Conservation (phyloP, 2,113 vertebrate genomes). For the Lates calcarifer region DNA sequence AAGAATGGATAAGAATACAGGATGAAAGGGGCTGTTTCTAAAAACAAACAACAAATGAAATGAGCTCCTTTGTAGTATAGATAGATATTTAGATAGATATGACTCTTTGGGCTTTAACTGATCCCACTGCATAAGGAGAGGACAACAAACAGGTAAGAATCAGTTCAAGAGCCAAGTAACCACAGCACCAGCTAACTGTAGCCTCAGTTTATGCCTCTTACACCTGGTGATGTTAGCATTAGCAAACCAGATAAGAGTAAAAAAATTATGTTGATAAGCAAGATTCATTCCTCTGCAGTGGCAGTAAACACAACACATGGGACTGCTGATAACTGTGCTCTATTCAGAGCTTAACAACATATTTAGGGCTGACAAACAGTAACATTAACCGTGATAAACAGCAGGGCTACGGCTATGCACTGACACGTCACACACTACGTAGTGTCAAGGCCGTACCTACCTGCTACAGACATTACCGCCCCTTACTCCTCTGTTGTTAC, state of each 20-base stretch:
- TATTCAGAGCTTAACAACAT: background rate
- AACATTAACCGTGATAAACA: background rate
- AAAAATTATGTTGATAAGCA: background rate
- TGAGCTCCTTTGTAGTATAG: no score
- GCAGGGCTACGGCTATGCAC: no score
- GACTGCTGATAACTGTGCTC: background rate
- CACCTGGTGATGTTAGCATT: background rate
- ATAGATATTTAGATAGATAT: background rate
- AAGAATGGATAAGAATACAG: conserved; percentile 12
- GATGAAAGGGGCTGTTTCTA: background rate
- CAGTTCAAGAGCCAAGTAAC: no score
- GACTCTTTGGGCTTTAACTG: no score
- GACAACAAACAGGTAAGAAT: no score
- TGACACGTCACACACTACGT: background rate
- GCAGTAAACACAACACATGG: background rate
- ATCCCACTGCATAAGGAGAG: no score
- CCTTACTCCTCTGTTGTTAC: no score
- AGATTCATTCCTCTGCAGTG: background rate
- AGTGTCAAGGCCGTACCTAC: background rate
- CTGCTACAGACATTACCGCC: background rate
- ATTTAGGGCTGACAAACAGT: background rate
- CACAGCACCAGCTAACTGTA: background rate
- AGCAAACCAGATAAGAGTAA: background rate
- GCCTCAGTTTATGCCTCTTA: background rate
- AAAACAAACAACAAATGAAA: background rate